These are phyloP conservation scores for Myotis pilosus DNA, from an alignment of 2,797 vertebrate species.

Conservation along the genomic window DNA sequence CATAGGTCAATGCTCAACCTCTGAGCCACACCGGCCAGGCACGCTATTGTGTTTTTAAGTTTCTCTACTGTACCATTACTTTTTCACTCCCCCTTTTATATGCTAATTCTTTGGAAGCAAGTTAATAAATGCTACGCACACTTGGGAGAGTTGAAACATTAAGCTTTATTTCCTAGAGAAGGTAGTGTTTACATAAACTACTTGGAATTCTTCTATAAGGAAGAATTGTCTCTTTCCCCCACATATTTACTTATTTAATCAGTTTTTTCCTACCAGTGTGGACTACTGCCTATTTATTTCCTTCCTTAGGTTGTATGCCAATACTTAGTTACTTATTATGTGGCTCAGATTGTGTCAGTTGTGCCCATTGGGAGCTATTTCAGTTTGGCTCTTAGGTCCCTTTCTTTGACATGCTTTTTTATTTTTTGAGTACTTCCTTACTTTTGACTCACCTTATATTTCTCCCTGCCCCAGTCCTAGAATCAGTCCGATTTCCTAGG, in stretches of 20 bases:
- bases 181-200: not conserved
- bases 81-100: not conserved
- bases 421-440: not conserved
- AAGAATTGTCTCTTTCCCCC: not conserved
- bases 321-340: not conserved
- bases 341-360: not conserved
- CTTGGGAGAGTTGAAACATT: not conserved
- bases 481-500: not conserved
- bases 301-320: not conserved
- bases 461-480: not conserved
- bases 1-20: not conserved
- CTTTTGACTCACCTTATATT: not conserved
- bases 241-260: not conserved
- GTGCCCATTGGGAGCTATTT: not conserved
- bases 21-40: not conserved
- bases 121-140: not conserved
- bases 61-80: not conserved
- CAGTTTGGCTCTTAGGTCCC: not conserved
- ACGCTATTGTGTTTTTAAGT: not conserved
- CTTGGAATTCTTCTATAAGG: not conserved
- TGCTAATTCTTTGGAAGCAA: not conserved
- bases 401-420: not conserved
- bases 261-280: not conserved
- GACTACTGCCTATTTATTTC: not conserved
- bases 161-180: not conserved